Evolutionary conservation across 2,113 vertebrate species (phyloP).

Genomic region (Ophthalmolycus amberensis): DNA sequence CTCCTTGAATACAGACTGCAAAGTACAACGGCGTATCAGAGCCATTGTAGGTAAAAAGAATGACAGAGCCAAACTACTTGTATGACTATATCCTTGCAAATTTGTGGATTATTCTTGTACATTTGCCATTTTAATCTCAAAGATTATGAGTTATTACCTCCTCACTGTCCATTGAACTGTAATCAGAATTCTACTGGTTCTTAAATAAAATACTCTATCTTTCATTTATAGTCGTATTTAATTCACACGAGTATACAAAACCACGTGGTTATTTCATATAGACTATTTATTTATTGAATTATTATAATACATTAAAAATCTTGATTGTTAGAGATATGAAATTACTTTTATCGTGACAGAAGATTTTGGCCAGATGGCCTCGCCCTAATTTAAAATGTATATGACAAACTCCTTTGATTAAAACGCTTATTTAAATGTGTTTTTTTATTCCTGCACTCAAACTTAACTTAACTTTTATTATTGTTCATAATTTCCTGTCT

Average conservation of each 20-base stretch:
- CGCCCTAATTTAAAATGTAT: neutral
- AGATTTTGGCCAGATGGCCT: neutral
- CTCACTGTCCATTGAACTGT: neutral
- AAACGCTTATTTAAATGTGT: neutral
- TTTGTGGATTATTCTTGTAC: neutral
- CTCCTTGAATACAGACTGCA: constrained; percentile 8
- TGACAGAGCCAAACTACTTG: no score
- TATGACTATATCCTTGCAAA: neutral
- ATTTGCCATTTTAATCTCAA: neutral
- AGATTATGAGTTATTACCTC: no score
- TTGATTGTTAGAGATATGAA: no score
- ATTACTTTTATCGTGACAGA: no score
- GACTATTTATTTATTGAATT: no score
- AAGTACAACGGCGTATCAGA: no score
- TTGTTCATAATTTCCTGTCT: constrained; percentile 11
- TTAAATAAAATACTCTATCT: neutral
- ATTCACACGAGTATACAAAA: neutral
- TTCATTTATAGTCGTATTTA: neutral
- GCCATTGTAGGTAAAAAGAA: no score
- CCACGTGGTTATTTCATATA: neutral
- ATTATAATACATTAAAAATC: no score
- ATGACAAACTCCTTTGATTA: neutral
- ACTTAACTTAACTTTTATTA: neutral
- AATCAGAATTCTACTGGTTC: neutral
- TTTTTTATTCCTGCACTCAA: constrained; percentile 2